Evolutionary conservation across 1,140 invertebrate species (phyloP).

Genomic region (Steinernema feltiae): DNA sequence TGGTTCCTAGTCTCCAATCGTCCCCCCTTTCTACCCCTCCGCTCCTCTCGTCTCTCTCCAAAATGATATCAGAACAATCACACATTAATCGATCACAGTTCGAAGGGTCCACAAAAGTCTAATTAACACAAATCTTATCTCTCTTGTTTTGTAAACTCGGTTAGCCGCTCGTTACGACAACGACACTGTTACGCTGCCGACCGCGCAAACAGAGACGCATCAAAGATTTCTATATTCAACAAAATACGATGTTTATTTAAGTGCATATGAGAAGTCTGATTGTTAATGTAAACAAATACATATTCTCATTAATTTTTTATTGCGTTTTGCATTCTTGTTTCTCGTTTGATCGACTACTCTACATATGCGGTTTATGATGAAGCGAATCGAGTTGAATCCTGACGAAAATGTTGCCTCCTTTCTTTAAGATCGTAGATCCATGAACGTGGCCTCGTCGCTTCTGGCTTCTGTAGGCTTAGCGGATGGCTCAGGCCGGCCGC

Average conservation of each 20-base stretch:
- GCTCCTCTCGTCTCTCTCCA: not conserved
- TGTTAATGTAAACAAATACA: too few relatives aligned
- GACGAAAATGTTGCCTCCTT: too few relatives aligned
- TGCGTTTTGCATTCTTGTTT: too few relatives aligned
- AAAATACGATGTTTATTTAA: not conserved
- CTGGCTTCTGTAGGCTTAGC: not conserved
- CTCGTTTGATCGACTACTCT: not conserved
- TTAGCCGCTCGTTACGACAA: too few relatives aligned
- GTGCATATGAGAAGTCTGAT: not conserved
- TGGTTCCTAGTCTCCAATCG: not conserved
- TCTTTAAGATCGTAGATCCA: too few relatives aligned
- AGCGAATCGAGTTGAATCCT: too few relatives aligned
- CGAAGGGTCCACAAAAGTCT: too few relatives aligned
- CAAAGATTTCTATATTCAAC: not conserved
- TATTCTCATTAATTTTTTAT: too few relatives aligned
- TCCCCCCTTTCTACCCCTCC: too few relatives aligned
- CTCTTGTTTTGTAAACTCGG: too few relatives aligned
- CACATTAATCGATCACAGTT: not conserved
- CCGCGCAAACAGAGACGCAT: not conserved
- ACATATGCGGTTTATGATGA: not conserved
- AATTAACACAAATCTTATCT: too few relatives aligned
- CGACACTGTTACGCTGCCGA: too few relatives aligned
- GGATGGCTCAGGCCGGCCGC: not conserved
- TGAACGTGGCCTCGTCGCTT: constrained; percentile 6
- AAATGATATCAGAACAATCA: not conserved